A percentile compares a stretch with the other conserved stretches of the same genome.
These are phyloP conservation scores for Diplolepis rosae DNA, from an alignment of 2,888 invertebrate species.

Conservation along the genomic window DNA sequence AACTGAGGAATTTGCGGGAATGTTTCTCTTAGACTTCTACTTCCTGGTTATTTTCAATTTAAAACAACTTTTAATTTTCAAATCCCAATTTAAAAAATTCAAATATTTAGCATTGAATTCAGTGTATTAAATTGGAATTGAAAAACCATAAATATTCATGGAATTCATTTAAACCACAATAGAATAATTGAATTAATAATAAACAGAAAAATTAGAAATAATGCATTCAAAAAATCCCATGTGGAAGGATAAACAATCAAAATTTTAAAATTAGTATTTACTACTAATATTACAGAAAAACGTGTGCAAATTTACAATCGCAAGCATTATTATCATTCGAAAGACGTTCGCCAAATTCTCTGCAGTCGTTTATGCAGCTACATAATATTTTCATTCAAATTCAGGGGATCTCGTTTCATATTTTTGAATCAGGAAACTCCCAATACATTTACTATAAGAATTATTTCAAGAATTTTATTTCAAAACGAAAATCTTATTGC, in stretches of 20 bases:
- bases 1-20: neutral
- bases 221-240: too few species aligned
- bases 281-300: neutral
- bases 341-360: neutral
- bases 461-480: too few species aligned
- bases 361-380: neutral
- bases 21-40: neutral
- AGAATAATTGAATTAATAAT: too few species aligned
- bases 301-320: neutral
- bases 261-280: neutral
- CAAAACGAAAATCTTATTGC: too few species aligned
- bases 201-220: too few species aligned
- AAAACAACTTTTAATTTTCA: neutral
- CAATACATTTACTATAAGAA: neutral
- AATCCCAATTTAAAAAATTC: too few species aligned
- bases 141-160: too few species aligned
- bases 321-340: neutral
- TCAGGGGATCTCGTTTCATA: neutral
- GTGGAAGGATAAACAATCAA: too few species aligned
- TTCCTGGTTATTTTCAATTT: too few species aligned
- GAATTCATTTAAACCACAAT: too few species aligned
- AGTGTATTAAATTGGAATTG: too few species aligned
- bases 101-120: too few species aligned
- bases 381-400: neutral
- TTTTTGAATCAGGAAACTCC: neutral